Evolutionary conservation across 1,140 invertebrate species (phyloP).

Genomic region (Drosophila pruinosa): DNA sequence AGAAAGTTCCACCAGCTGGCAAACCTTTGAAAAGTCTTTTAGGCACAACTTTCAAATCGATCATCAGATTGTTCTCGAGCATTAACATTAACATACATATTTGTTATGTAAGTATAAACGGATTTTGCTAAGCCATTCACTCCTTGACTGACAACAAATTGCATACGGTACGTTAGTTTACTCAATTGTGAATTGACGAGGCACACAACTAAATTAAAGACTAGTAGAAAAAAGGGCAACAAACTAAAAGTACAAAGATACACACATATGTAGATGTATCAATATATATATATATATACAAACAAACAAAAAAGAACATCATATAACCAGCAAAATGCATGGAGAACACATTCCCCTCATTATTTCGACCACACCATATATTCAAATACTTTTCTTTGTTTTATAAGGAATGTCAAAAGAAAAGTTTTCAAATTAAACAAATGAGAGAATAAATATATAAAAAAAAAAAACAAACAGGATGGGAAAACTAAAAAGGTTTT

Average conservation of each 20-base stretch:
- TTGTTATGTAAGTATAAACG: not conserved
- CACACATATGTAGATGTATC: conserved; percentile 8
- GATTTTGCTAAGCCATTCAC: conserved; percentile 66
- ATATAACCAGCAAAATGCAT: conserved; percentile 82
- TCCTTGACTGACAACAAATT: conserved; percentile 74
- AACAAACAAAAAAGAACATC: conserved; percentile 31
- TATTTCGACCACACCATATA: conserved; percentile 82
- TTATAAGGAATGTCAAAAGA: conserved; percentile 12
- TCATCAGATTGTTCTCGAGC: not conserved
- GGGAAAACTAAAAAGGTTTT: too few species aligned
- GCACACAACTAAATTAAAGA: conserved; percentile 68
- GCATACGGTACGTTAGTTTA: conserved; percentile 61
- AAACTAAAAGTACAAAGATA: conserved; percentile 67
- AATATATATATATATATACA: conserved; percentile 7
- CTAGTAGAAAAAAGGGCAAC: conserved; percentile 65
- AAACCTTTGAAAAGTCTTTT: not conserved
- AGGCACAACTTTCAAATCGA: conserved; percentile 6
- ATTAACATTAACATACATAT: not conserved
- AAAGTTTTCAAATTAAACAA: not conserved
- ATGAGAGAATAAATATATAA: conserved; percentile 13
- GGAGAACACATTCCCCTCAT: conserved; percentile 82
- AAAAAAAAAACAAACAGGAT: not conserved
- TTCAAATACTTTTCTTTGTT: conserved; percentile 29
- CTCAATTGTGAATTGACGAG: conserved; percentile 68
- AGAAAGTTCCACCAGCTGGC: conserved; percentile 19